Base-by-base conservation (phyloP, 2,797 vertebrate genomes). In the Acipenser transmontanus region DNA sequence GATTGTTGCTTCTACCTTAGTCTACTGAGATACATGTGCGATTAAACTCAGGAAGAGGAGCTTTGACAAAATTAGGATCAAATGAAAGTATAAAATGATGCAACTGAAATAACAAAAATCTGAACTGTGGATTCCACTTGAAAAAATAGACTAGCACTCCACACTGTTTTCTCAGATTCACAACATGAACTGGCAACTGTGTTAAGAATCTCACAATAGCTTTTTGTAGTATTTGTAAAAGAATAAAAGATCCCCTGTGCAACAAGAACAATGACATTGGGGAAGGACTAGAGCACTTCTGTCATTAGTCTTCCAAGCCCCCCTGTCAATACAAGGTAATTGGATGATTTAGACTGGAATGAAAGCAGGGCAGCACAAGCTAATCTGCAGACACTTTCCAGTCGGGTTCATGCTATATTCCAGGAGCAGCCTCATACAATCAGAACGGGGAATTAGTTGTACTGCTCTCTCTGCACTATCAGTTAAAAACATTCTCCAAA, bases 341-440 rank as follows among this genome's bases (percentile, higher is more conserved):
- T 83, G 77, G 75, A 77, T 76, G 70, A 82, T 77, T 74, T 82
- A 73, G 76, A 75, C 61, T 73, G 67, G 74, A 82, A 81, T 80
- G 54, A 76, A 84, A 80, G 68, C 59, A 71, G 69, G 73, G 4
- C 76, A 59, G 72, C 64, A 62, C 73, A 71, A 77, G 75, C 77
- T 77, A 80, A 78, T 83, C 74, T 77, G 72, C 69, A 80, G 76
- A 73, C 69, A 68, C 74, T 71, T 79, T 82, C 77, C 70, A 69
- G 57, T 13, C 67, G 68, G 76, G 78, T 77, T 80, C 80, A 82
- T 77, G 75, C 69, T 79, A 69, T 82, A 82, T 83, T 82, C 79
- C 75, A 65, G 72, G 71, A 70, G 70, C 65, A 73, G 71, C 67
- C 50, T 50, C 56, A 49, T 66, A 67, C 63, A 73, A 74, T 83